Evolutionary conservation across 64 coral and sea anemone species (phyloP).

Genomic region (Montipora cactus): DNA sequence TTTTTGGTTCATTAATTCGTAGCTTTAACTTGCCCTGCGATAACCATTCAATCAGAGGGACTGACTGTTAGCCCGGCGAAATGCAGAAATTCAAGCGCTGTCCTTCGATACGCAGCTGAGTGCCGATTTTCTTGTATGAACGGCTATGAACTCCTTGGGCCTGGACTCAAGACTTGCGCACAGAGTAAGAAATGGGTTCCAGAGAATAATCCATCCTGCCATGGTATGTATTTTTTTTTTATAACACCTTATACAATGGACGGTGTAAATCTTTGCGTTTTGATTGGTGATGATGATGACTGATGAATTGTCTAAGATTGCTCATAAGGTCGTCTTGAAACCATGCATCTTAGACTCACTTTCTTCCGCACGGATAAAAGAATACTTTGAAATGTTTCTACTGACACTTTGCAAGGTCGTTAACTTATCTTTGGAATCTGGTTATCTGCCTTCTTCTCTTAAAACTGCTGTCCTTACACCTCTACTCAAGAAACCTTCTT

Average conservation of each 20-base stretch:
- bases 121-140: conserved; percentile 34
- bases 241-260: background rate
- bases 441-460: too few relatives aligned
- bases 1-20: background rate
- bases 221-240: background rate
- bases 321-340: too few relatives aligned
- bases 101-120: background rate
- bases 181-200: conserved; percentile 35
- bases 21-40: conserved; percentile 27
- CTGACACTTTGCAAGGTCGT: too few relatives aligned
- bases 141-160: conserved; percentile 27
- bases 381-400: too few relatives aligned
- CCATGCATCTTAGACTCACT: too few relatives aligned
- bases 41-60: conserved; percentile 47
- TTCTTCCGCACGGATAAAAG: too few relatives aligned
- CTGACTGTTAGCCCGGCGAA: background rate
- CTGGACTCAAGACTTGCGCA: conserved; percentile 29
- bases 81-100: background rate
- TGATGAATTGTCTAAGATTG: too few relatives aligned
- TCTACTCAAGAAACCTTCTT: too few relatives aligned
- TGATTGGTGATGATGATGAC: too few relatives aligned
- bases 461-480: too few relatives aligned
- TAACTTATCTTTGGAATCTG: too few relatives aligned
- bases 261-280: too few relatives aligned
- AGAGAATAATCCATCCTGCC: conserved; percentile 27